Evolutionary conservation across 2,888 invertebrate species (phyloP), one percentile per base, ranked within the genome.

Genomic region (Hydrotaea cyrtoneurina): DNA sequence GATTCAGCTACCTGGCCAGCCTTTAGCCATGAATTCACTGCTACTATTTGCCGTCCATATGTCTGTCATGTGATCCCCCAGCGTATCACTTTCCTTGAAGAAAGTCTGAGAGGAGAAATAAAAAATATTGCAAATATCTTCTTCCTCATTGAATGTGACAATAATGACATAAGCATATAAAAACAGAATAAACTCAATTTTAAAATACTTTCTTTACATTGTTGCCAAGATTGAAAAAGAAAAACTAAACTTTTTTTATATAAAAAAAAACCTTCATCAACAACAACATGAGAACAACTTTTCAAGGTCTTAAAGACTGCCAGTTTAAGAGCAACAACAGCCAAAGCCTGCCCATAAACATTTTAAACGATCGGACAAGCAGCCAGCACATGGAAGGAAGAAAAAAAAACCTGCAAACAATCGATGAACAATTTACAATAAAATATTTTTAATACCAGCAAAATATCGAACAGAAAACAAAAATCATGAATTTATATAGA

Each of bases 241-340:
- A 21, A 64, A 64, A 64, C 36, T 64, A 17, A 36, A 64, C n/a
- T n/a, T n/a, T n/a, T n/a, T n/a, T 36, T 36, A 31, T 4, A 31
- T 31, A 7, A 7, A 31, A 36, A 62, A 31, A 4, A 36, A 39
- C 36, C 17, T 13, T 36, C 64, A 64, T 0, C 39, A 10, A 17
- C 36, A 31, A 64, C 64, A 39, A 69, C 43, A 66, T 43, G 15
- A 66, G 26, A 11, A 78, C 57, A 8, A 39, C 39, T 8, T 39
- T 85, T 85, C 85, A 85, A 85, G 85, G 85, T 79, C 79, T 81
- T 77, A 53, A 84, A 78, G 69, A 69, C 74, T 82, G 21, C 46
- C 73, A 59, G 76, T 72, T 80, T 64, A 78, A 73, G 21, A 23
- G 62, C 74, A 76, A 73, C 21, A 85, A 66, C 80, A 71, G 31